phyloP scores from a whole-genome alignment of 2,797 vertebrate species.

The Diplodus sargus region DNA sequence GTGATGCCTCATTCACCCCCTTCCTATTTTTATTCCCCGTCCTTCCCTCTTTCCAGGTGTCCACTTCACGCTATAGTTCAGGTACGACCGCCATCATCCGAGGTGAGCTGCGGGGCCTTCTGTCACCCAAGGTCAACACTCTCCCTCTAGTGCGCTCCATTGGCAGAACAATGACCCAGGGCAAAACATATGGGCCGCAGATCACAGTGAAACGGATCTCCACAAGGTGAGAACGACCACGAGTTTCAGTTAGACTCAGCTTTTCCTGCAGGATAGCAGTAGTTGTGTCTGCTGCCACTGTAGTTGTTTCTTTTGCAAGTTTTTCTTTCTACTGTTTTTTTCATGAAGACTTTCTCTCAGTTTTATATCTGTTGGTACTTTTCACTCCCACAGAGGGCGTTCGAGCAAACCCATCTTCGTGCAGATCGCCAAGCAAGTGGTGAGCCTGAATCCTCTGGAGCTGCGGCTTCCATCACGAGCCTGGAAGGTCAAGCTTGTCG shows the following conservation, averaged over 20 bases:
- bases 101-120: constrained; percentile 86
- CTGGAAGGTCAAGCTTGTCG: constrained; percentile 90
- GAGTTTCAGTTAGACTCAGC: constrained; percentile 6
- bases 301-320: neutral
- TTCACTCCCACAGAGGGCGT: constrained; percentile 79
- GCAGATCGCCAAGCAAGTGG: constrained; percentile 89
- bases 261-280: neutral
- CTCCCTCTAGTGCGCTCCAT: constrained; percentile 88
- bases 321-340: neutral
- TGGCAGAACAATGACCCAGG: constrained; percentile 88
- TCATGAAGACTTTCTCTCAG: neutral
- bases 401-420: constrained; percentile 89
- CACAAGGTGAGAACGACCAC: constrained; percentile 75
- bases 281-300: neutral
- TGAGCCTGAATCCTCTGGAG: constrained; percentile 86
- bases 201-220: constrained; percentile 89
- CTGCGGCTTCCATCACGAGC: constrained; percentile 87
- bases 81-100: constrained; percentile 85
- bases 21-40: neutral
- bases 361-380: neutral
- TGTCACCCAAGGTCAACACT: constrained; percentile 89
- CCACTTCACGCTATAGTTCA: constrained; percentile 84
- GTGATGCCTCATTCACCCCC: neutral
- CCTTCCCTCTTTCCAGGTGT: constrained; percentile 67
- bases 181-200: constrained; percentile 89